Evolutionary conservation across 2,888 invertebrate genomes (phyloP).

Genomic region (Zelleria hepariella): DNA sequence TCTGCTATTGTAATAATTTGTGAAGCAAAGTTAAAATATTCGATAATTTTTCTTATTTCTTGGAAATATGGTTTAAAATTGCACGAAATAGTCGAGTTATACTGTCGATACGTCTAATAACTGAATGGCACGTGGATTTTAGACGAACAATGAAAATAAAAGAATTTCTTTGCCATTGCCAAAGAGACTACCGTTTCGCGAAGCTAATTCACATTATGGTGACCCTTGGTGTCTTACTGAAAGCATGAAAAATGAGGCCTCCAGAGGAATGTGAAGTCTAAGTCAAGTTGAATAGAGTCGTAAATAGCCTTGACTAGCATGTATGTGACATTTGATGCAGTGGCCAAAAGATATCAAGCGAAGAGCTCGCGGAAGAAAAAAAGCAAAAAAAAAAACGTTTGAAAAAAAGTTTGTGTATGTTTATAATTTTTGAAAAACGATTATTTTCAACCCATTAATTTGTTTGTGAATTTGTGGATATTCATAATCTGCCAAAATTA

Average conservation of each 20-base stretch:
- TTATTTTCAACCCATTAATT: not conserved
- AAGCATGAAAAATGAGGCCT: not conserved
- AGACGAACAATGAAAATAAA: too few relatives aligned
- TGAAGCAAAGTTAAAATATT: too few relatives aligned
- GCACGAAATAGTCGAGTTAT: too few relatives aligned
- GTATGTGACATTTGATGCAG: not conserved
- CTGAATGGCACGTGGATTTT: too few relatives aligned
- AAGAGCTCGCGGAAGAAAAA: not conserved
- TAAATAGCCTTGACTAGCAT: not conserved
- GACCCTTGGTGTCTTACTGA: not conserved
- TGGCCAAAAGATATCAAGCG: not conserved
- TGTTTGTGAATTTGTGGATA: not conserved
- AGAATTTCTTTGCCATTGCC: too few relatives aligned
- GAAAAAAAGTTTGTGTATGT: not conserved
- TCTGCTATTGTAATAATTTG: too few relatives aligned
- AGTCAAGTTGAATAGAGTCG: not conserved
- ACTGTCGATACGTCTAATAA: too few relatives aligned
- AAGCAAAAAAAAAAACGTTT: not conserved
- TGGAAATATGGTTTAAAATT: too few relatives aligned
- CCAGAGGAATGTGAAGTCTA: not conserved
- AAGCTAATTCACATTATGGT: too few relatives aligned
- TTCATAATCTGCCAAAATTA: not conserved
- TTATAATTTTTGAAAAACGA: not conserved
- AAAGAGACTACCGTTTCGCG: too few relatives aligned
- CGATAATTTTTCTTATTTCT: too few relatives aligned